These are phyloP conservation scores for Stichodactyla mertensii DNA, from an alignment of 64 coral and sea anemone genomes.

Conservation along the genomic window DNA sequence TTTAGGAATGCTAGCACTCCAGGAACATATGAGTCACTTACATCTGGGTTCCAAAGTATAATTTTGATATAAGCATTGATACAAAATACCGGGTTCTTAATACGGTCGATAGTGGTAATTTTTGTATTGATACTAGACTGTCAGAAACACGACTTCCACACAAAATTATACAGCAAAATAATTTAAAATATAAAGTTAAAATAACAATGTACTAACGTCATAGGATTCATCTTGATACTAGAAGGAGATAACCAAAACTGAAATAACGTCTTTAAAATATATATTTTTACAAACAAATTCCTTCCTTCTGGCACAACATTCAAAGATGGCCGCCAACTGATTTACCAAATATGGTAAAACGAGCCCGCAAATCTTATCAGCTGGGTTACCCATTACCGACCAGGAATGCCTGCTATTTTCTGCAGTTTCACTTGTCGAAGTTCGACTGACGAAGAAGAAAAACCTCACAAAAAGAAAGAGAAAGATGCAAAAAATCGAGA, in stretches of 20 bases:
- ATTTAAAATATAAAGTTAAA: background rate
- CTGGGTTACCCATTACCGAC: background rate
- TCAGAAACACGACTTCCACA: background rate
- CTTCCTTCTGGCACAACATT: background rate
- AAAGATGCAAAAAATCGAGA: conserved; percentile 44
- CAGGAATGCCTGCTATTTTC: background rate
- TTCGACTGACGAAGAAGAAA: background rate
- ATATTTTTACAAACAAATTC: background rate
- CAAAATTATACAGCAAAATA: background rate
- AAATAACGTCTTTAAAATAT: background rate
- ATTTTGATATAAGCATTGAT: too few species aligned
- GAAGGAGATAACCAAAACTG: background rate
- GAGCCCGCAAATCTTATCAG: conserved; percentile 2
- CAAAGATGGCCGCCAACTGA: conserved; percentile 22
- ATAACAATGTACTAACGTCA: conserved; percentile 77
- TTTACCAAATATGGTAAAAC: background rate
- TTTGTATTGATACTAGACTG: too few species aligned
- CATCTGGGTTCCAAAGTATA: too few species aligned
- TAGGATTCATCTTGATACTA: conserved; percentile 76
- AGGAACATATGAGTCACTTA: too few species aligned
- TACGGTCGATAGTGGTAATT: too few species aligned
- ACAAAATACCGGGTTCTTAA: too few species aligned
- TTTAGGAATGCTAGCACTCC: too few species aligned
- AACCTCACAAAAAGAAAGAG: background rate
- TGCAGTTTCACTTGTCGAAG: background rate